These are phyloP conservation scores for Mustela nigripes DNA, from an alignment of 2,113 vertebrate species.

Conservation along the genomic window DNA sequence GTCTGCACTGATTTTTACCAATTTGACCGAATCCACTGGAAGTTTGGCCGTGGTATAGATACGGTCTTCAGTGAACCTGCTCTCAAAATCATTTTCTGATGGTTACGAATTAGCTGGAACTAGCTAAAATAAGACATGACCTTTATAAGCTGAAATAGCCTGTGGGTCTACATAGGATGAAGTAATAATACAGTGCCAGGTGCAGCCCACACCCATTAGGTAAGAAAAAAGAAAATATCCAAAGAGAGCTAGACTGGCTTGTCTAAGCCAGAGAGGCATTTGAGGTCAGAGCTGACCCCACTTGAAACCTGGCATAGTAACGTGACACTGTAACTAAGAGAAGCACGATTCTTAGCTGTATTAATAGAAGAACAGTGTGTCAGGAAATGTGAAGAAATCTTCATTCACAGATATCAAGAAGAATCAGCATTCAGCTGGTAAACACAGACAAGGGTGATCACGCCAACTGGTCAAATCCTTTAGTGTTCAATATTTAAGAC, in stretches of 20 bases:
- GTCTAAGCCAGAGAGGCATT: not conserved
- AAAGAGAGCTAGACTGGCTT: conserved; percentile 7
- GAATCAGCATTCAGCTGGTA: not conserved
- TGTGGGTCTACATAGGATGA: conserved; percentile 58
- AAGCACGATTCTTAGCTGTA: not conserved
- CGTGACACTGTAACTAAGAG: not conserved
- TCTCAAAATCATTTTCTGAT: conserved; percentile 60
- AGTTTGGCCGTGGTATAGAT: not conserved
- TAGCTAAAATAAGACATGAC: conserved; percentile 62
- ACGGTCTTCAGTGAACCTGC: not conserved
- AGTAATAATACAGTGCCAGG: conserved; percentile 55
- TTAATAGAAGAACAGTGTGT: not conserved
- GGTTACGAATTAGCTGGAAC: conserved; percentile 61
- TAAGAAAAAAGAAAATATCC: conserved; percentile 61
- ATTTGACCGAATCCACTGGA: not conserved
- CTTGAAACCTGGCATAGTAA: not conserved
- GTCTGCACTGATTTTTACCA: not conserved
- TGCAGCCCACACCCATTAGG: conserved; percentile 24
- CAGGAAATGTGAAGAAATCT: conserved; percentile 37
- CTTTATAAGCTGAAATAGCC: conserved; percentile 70
- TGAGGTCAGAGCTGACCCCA: conserved; percentile 53
- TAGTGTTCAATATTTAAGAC: not conserved
- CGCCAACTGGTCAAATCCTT: not conserved
- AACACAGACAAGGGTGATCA: not conserved
- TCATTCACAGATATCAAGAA: not conserved